phyloP scores from a whole-genome alignment of 2,113 vertebrate species.

The Mobula birostris region DNA sequence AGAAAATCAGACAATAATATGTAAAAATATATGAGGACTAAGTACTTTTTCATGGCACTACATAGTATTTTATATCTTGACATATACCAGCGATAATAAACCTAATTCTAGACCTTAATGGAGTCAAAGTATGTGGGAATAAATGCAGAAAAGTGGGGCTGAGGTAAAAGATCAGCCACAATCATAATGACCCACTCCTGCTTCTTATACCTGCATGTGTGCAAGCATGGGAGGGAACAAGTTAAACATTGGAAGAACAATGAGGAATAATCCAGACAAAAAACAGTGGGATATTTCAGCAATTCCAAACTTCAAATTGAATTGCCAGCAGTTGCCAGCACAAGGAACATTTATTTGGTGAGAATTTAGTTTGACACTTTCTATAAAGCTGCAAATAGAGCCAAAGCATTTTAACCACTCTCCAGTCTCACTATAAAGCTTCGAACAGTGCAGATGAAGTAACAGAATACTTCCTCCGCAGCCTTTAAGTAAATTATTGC shows the following conservation, averaged over 20 bases:
- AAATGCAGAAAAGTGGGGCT: too few relatives aligned
- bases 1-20: too few relatives aligned
- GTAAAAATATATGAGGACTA: too few relatives aligned
- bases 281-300: not conserved
- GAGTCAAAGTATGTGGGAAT: too few relatives aligned
- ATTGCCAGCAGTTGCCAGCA: not conserved
- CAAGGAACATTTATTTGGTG: not conserved
- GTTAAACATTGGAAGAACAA: not conserved
- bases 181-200: too few relatives aligned
- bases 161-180: too few relatives aligned
- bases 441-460: conserved; percentile 1
- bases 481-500: conserved; percentile 27
- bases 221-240: not conserved
- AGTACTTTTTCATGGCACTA: too few relatives aligned
- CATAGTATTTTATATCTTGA: too few relatives aligned
- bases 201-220: too few relatives aligned
- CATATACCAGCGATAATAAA: too few relatives aligned
- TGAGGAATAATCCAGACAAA: not conserved
- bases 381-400: not conserved
- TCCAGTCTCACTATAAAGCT: not conserved
- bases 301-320: not conserved
- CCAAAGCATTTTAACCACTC: conserved; percentile 33
- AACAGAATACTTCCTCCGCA: conserved; percentile 8
- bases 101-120: too few relatives aligned
- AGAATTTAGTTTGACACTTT: conserved; percentile 22